Evolutionary conservation across 2,113 vertebrate species (phyloP), one percentile per base, ranked within the genome.

Genomic region (Typhlomys cinereus): DNA sequence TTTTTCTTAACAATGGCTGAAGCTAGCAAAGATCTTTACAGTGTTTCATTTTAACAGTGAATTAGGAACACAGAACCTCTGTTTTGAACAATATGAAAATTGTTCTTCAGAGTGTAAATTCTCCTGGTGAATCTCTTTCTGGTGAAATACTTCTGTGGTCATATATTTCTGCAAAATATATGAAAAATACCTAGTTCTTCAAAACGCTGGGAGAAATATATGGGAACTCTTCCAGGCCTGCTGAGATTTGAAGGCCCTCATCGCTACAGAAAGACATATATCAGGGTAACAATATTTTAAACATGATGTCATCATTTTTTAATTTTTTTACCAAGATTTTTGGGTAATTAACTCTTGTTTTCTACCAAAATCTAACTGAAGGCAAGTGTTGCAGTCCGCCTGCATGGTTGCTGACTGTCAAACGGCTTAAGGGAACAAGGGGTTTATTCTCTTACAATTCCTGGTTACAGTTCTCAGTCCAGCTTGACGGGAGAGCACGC

Each of bases 81-180:
- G 62, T 76, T 94, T 48, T 73, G 52, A 90, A 61, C 82, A 79
- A n/a, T 41, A 71, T 21, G 54, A 89, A 89, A 44, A 20, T 44
- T 79, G 31, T 70, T 75, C 61, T 79, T 34, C 50, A 5, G 36
- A 57, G 70, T 25, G 83, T 87, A 88, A 34, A 27, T 69, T 25
- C 27, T 81, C 69, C 73, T 74, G 7, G 18, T 71, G 34, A 94
- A 67, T 66, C n/a, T 92, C 70, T 86, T 89, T 46, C 69, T 64
- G 83, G 64, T 78, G 83, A 92, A 86, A 87, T 83, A 64, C 8
- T 91, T 86, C 27, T 17, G 41, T 25, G 36, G 69, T 73, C 31
- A 92, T n/a, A n/a, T n/a, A n/a, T 57, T 85, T 89, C 50, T 91
- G 29, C n/a, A 95, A 95, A 90, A 86, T 31, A 92, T 20, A 78